Percentiles rank a stretch among this genome's conserved stretches.
These are phyloP conservation scores for Calidris pygmaea DNA, from an alignment of 2,113 vertebrate genomes.

Conservation along the genomic window DNA sequence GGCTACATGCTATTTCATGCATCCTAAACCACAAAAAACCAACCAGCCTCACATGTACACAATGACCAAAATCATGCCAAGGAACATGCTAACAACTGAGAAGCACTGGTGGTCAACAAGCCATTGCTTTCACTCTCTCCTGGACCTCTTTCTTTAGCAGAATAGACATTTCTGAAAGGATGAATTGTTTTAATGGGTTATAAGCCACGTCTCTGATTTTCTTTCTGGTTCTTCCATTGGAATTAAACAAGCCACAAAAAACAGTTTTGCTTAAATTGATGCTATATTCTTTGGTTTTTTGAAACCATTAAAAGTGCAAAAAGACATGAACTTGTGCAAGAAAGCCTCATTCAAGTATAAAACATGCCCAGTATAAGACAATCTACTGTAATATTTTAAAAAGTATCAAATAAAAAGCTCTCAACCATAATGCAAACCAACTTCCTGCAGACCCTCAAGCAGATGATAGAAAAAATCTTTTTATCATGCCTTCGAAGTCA, in stretches of 20 bases:
- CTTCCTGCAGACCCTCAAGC: neutral
- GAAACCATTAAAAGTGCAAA: neutral
- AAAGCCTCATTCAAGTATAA: neutral
- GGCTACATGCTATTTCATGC: neutral
- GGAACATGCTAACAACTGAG: neutral
- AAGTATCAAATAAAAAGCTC: neutral
- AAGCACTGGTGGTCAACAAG: fast-evolving
- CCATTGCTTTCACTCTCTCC: neutral
- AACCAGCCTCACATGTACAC: neutral
- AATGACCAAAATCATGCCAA: neutral
- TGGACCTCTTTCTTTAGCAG: neutral
- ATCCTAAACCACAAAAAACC: neutral
- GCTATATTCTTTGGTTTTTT: neutral
- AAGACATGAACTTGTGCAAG: neutral
- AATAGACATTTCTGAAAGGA: neutral
- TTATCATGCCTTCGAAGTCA: neutral
- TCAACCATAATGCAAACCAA: neutral
- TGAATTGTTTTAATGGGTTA: neutral
- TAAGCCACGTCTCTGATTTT: neutral
- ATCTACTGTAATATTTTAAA: neutral
- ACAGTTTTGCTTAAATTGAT: neutral
- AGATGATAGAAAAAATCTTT: neutral
- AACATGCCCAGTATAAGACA: neutral
- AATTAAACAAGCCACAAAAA: neutral
- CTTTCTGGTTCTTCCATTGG: neutral